Conservation (phyloP, 2,113 vertebrate genomes). For the Ranitomeya variabilis region DNA sequence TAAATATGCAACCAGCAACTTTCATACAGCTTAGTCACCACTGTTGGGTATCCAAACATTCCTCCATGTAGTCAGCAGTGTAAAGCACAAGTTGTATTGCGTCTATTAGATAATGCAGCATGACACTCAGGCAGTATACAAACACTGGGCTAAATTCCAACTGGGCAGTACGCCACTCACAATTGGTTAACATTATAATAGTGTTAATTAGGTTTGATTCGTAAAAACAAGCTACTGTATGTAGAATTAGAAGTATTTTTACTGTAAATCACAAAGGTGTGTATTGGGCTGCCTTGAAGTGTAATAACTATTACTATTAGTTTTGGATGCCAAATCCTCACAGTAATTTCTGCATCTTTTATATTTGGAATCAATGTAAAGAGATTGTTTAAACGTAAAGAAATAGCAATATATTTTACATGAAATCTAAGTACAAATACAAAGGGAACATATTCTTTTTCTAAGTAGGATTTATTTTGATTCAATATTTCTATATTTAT, state of each 20-base stretch:
- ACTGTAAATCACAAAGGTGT: background rate
- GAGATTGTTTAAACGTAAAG: background rate
- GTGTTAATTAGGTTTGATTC: background rate
- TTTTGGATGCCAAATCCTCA: background rate
- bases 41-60: slow-evolving; percentile 45
- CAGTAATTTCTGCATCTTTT: background rate
- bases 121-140: background rate
- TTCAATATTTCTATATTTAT: background rate
- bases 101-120: slow-evolving; percentile 38
- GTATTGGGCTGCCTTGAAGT: background rate
- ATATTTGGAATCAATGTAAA: background rate
- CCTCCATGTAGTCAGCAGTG: slow-evolving; percentile 12
- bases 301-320: background rate
- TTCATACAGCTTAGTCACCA: slow-evolving; percentile 61
- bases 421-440: background rate
- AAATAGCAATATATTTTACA: slow-evolving; percentile 20
- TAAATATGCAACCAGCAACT: slow-evolving; percentile 52
- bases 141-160: slow-evolving; percentile 20
- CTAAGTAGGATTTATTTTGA: background rate
- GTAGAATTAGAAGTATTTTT: background rate
- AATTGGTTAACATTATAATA: background rate
- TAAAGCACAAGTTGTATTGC: slow-evolving; percentile 40
- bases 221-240: background rate
- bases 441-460: background rate
- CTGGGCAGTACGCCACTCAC: background rate